Conservation (phyloP, 2,113 vertebrate genomes). For the Odocoileus hemionus region DNA sequence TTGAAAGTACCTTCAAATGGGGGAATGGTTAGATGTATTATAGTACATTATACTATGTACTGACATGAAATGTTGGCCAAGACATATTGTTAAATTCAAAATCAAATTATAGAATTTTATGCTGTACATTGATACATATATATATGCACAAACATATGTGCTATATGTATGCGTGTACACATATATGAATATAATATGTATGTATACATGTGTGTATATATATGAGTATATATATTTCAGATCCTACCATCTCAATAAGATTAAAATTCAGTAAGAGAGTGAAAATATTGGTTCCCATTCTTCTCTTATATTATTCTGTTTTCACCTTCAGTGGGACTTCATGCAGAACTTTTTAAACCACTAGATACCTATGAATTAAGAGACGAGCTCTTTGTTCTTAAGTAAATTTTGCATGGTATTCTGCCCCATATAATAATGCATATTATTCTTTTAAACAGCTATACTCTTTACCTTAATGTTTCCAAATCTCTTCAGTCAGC, state of each 20-base stretch:
- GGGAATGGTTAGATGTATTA: background rate
- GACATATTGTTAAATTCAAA: background rate
- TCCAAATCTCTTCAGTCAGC: slow-evolving; percentile 27
- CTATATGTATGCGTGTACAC: background rate
- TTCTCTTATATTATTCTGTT: background rate
- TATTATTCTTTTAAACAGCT: background rate
- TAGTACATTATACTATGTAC: background rate
- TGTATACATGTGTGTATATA: accelerated
- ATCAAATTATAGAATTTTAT: background rate
- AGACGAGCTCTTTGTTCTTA: background rate
- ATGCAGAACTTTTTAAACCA: background rate
- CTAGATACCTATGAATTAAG: background rate
- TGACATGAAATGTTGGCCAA: background rate
- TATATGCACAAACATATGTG: background rate
- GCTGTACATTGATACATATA: background rate
- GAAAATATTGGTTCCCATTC: background rate
- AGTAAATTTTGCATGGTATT: background rate
- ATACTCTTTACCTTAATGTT: slow-evolving; percentile 13
- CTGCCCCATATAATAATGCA: background rate
- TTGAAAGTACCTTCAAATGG: background rate
- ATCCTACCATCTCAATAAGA: background rate
- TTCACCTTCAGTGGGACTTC: background rate
- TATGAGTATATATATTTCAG: background rate
- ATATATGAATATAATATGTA: background rate
- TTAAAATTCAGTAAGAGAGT: background rate